These are phyloP conservation scores for Rhingia rostrata DNA, from an alignment of 2,888 invertebrate genomes.

Conservation along the genomic window DNA sequence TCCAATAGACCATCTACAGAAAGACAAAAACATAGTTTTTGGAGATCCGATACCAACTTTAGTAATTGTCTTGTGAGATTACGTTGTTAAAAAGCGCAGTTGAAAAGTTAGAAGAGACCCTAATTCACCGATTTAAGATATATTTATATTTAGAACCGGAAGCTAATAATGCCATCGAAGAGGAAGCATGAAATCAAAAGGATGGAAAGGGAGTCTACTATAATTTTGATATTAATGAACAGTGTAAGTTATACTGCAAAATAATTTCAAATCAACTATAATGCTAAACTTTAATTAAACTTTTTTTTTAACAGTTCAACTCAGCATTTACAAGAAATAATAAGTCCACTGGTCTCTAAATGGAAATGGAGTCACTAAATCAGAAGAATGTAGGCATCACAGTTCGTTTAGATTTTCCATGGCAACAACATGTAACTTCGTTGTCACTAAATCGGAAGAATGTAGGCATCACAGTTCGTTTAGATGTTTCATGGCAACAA, in stretches of 20 bases:
- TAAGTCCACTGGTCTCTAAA: no score
- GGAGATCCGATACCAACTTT: slow-evolving; percentile 6
- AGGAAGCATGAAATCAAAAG: not conserved
- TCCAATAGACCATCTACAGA: no score
- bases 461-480: no score
- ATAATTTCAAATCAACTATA: not conserved
- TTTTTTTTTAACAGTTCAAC: no score
- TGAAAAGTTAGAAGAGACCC: not conserved
- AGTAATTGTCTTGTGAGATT: not conserved
- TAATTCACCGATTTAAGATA: not conserved
- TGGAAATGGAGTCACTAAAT: no score
- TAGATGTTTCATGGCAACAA: no score
- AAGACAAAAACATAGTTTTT: not conserved
- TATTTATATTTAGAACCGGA: slow-evolving; percentile 9
- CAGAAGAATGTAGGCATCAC: no score
- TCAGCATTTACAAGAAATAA: no score
- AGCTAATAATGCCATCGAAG: slow-evolving; percentile 6
- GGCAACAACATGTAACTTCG: no score
- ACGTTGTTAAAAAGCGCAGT: no score
- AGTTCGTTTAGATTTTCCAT: no score
- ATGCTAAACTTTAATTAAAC: not conserved
- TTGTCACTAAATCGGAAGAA: no score
- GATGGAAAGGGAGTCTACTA: slow-evolving; percentile 1
- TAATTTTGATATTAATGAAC: slow-evolving; percentile 4
- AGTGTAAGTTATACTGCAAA: not conserved